Base-by-base conservation (phyloP, 2,888 invertebrate genomes). In the Amblyteles armatorius region DNA sequence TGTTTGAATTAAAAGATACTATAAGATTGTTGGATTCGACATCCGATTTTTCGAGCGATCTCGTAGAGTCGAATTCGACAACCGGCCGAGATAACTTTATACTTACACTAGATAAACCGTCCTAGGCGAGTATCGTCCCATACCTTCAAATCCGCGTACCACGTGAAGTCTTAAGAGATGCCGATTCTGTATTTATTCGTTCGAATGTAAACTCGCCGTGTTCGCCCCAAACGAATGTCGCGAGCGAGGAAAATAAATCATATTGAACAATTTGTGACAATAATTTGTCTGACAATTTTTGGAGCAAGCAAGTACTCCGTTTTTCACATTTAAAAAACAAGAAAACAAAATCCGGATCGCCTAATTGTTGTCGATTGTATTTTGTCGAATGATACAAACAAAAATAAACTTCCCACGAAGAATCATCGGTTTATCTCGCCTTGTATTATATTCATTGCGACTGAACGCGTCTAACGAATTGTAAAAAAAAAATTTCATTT, bases 251-350 rank as follows among this genome's bases (percentile, higher is more conserved):
- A 3, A 63, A 65, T 40, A 63, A 50, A 65, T 50, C 52, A n/a
- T 63, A n/a, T 63, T 79, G 26, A 57, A 71, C 50, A 82, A 86
- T 86, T 86, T 73, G 33, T 33, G 86, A 85, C 84, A 85, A 85
- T 85, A 85, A 82, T 85, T 86, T 86, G 77, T 79, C 72, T 16
- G 19, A n/a, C 44, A 33, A 33, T 26, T 72, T 57, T 67, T 55
- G 22, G 73, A 16, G 9, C 26, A 67, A 11, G 44, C 69, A 33
- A 74, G 52, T 65, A 63, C 40, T 77, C 67, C 44, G 67, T 40
- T 80, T 77, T 77, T 76, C 82, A 76, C 76, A 65, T 67, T 77
- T 40, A 16, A 67, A 16, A 50, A 52, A 60, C 6, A 73, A 48
- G 11, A 55, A 19, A 72, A 72, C 48, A 13, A 57, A 68, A 68